phyloP scores from a whole-genome alignment of 2,888 invertebrate genomes.

The Bombylius discolor region DNA sequence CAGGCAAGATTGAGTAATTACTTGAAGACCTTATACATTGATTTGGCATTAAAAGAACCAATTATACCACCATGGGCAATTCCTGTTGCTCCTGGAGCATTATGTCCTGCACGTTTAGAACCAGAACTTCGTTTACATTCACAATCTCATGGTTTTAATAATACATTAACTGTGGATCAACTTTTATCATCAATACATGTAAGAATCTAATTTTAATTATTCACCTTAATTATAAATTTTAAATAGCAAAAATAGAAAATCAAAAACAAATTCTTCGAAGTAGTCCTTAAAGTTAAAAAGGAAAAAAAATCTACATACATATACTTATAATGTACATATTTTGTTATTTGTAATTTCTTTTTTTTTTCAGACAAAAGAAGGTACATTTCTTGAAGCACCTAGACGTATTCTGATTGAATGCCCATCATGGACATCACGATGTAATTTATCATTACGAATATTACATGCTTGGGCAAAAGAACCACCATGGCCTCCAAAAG shows the following conservation, averaged over 20 bases:
- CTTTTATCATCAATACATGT: conserved; percentile 39
- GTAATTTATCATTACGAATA: conserved; percentile 39
- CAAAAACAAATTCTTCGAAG: no score
- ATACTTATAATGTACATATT: no score
- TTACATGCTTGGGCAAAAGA: conserved; percentile 43
- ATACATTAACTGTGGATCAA: conserved; percentile 34
- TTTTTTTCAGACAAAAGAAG: conserved; percentile 36
- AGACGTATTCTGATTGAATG: conserved; percentile 42
- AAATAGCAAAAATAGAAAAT: no score
- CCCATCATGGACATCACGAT: conserved; percentile 41
- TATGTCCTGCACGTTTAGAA: conserved; percentile 40
- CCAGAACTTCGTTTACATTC: conserved; percentile 37
- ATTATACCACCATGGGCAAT: conserved; percentile 39
- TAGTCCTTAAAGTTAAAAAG: no score
- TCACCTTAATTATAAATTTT: neutral
- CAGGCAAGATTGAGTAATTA: conserved; percentile 32
- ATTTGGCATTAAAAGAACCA: conserved; percentile 38
- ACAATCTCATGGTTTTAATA: conserved; percentile 27
- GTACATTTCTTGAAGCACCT: conserved; percentile 38
- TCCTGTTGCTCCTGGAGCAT: conserved; percentile 37
- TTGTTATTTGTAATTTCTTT: neutral
- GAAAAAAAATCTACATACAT: neutral
- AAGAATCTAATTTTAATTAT: conserved; percentile 17
- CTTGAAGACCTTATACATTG: conserved; percentile 38
- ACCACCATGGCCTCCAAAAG: conserved; percentile 27